Evolutionary conservation across 2,113 vertebrate genomes (phyloP).

Genomic region (Leptocoma aspasia): DNA sequence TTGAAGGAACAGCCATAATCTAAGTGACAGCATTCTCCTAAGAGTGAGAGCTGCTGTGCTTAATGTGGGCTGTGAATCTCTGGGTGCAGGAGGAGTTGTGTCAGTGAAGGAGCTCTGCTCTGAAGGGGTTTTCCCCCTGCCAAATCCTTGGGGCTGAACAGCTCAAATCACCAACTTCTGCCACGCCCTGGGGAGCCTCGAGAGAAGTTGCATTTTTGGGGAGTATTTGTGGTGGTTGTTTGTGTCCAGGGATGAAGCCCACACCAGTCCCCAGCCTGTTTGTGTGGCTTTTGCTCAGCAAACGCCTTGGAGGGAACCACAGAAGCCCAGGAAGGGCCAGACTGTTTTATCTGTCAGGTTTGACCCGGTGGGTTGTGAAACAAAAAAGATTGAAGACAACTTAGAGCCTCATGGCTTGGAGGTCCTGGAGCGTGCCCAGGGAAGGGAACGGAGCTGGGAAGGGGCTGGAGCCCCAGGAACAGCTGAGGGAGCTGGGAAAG

Average conservation of each 20-base stretch:
- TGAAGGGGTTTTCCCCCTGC: background rate
- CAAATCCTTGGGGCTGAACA: background rate
- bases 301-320: background rate
- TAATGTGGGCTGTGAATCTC: background rate
- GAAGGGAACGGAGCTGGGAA: background rate
- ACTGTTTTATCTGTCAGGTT: background rate
- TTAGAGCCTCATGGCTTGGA: background rate
- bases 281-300: background rate
- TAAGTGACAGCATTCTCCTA: background rate
- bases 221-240: background rate
- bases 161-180: background rate
- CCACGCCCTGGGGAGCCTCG: background rate
- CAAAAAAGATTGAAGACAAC: background rate
- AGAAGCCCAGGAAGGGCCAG: background rate
- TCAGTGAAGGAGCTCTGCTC: background rate
- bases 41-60: background rate
- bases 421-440: rapidly evolving
- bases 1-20: background rate
- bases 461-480: background rate
- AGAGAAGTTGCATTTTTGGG: background rate
- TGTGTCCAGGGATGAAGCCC: background rate
- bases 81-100: background rate
- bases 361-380: background rate
- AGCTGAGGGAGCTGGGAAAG: background rate
- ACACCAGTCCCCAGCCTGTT: background rate